Base-by-base conservation (phyloP, 1,140 invertebrate species). In the Pinna nobilis region DNA sequence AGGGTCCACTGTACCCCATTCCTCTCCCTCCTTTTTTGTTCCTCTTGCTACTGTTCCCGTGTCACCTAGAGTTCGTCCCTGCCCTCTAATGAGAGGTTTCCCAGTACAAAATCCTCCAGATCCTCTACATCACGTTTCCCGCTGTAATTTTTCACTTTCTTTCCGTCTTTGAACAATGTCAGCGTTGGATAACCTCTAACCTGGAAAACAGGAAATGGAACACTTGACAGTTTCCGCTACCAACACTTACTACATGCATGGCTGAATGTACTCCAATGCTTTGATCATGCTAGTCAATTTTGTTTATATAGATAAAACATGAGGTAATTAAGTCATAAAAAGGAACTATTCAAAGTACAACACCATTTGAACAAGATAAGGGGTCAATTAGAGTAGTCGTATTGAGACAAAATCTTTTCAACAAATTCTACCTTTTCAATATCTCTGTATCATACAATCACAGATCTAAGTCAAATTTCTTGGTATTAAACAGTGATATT, bases 131-230 rank as follows among this genome's bases (percentile, higher is more conserved):
- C 66, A 41, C 94, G 90, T 32, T 91, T 91, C n/a, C 94, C 94
- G 70, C 91, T 92, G 82, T 95, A 95, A 81, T 95, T 94, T 23
- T 65, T 39, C 65, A 91, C 85, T 63, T 86, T 85, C 73, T 90
- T 85, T n/a, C 95, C 95, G 89, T 95, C 92, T 84, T 93, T 92
- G 77, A 95, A 94, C 92, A 94, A 94, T 1, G 95, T 86, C 5
- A 96, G 82, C 2, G 94, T 95, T 1, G 95, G 95, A 87, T 95
- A 96, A 23, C 94, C 93, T 82, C 93, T 93, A n/a, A 96, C 92
- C 80, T 85, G 50, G 28, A 77, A 47, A 47, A 37, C 67, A 69
- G 55, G 18, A 18, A 2, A 51, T n/a, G 33, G 3, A n/a, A 41
- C n/a, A n/a, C n/a, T n/a, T n/a, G n/a, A n/a, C 18, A 53, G 3